phyloP scores from a whole-genome alignment of 1,140 invertebrate genomes.

The Heliconius hermathena region DNA sequence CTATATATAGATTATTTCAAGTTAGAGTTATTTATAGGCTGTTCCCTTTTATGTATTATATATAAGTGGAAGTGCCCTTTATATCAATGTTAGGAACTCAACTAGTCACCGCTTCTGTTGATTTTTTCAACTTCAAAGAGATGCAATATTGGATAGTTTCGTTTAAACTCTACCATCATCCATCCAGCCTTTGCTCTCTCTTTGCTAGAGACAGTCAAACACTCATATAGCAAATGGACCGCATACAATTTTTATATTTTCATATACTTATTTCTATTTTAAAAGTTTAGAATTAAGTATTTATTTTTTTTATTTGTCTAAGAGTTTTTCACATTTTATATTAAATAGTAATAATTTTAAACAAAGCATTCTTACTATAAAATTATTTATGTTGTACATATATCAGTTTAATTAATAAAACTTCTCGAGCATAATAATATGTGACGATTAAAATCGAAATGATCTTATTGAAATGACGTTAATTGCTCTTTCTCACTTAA shows the following conservation, averaged over 20 bases:
- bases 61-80: background rate
- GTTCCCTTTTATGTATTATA: background rate
- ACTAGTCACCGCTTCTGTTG: background rate
- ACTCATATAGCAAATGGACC: background rate
- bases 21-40: background rate
- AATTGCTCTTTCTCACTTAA: background rate
- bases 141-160: background rate
- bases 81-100: background rate
- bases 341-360: no score
- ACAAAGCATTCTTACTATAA: background rate
- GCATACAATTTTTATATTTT: background rate
- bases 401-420: background rate
- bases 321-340: background rate
- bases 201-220: background rate
- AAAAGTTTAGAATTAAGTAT: background rate
- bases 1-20: background rate
- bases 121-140: background rate
- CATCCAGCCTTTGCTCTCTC: background rate
- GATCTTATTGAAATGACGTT: background rate
- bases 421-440: background rate
- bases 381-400: background rate
- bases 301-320: background rate
- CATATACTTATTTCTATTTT: background rate
- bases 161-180: background rate
- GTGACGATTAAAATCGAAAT: background rate